These are phyloP conservation scores for Momotus momota DNA, from an alignment of 2,797 vertebrate species.

Conservation along the genomic window DNA sequence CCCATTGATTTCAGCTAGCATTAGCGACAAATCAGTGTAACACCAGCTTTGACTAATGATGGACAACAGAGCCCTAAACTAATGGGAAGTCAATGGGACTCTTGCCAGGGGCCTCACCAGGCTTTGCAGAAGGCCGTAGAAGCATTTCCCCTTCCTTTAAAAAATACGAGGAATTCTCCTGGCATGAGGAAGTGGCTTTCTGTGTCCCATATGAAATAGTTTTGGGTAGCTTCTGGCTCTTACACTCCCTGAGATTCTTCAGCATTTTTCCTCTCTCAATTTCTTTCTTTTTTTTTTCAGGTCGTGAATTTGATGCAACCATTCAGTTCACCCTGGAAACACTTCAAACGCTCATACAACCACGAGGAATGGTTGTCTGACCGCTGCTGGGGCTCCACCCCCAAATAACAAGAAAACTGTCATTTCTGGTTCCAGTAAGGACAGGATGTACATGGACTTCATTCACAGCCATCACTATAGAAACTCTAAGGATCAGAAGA, in stretches of 20 bases:
- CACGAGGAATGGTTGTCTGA: not conserved
- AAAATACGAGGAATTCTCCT: slow-evolving; percentile 36
- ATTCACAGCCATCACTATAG: not conserved
- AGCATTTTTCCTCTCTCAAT: not conserved
- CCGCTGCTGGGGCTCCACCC: not conserved
- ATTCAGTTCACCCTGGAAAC: not conserved
- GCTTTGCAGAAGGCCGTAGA: not conserved
- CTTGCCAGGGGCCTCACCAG: not conserved
- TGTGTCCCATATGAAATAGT: slow-evolving; percentile 11
- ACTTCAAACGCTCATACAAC: not conserved
- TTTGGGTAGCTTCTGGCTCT: slow-evolving; percentile 31
- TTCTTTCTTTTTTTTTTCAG: not conserved
- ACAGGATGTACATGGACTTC: not conserved
- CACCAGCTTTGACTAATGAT: slow-evolving; percentile 28
- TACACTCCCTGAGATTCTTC: not conserved
- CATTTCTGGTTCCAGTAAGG: not conserved
- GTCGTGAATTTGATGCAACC: not conserved
- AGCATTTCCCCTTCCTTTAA: slow-evolving; percentile 42
- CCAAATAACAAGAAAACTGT: not conserved
- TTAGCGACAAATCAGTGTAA: slow-evolving; percentile 18
- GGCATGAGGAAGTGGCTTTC: slow-evolving; percentile 55
- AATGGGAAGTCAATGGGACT: slow-evolving; percentile 14
- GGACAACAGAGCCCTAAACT: not conserved
- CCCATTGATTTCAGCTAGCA: slow-evolving; percentile 22
- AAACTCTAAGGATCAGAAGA: not conserved